These are phyloP conservation scores for Melopsittacus undulatus DNA, from an alignment of 2,797 vertebrate species.

Conservation along the genomic window DNA sequence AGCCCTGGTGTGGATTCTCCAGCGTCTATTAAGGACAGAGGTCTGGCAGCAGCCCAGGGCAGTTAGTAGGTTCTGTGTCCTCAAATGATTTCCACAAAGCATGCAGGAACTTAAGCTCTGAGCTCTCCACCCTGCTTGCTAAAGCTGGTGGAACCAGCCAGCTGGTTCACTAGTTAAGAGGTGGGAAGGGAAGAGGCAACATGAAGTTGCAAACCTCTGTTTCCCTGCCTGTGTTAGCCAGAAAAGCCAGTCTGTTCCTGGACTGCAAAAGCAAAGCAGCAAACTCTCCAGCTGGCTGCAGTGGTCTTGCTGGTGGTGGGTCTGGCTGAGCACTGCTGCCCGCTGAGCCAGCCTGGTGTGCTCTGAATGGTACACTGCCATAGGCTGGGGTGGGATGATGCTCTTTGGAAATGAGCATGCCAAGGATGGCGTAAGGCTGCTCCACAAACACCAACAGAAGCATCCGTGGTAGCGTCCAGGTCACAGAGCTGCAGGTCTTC, in stretches of 20 bases:
- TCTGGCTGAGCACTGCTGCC: neutral
- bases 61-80: neutral
- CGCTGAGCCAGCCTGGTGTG: rapidly evolving
- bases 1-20: neutral
- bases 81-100: neutral
- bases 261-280: rapidly evolving
- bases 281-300: rapidly evolving
- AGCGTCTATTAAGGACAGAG: neutral
- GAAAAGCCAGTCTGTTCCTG: neutral
- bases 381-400: neutral
- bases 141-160: neutral
- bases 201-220: neutral
- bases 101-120: neutral
- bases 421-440: neutral
- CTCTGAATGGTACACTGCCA: neutral
- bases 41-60: conserved; percentile 25
- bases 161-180: neutral
- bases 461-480: rapidly evolving
- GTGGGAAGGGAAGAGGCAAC: neutral
- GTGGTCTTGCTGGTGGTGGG: rapidly evolving
- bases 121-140: neutral
- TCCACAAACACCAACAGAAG: rapidly evolving
- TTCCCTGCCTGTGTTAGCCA: neutral
- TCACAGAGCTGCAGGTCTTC: neutral
- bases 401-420: rapidly evolving